A percentile compares a stretch with the other conserved stretches of the same genome.
phyloP scores from a whole-genome alignment of 2,888 invertebrate species.

The Abrostola tripartita region DNA sequence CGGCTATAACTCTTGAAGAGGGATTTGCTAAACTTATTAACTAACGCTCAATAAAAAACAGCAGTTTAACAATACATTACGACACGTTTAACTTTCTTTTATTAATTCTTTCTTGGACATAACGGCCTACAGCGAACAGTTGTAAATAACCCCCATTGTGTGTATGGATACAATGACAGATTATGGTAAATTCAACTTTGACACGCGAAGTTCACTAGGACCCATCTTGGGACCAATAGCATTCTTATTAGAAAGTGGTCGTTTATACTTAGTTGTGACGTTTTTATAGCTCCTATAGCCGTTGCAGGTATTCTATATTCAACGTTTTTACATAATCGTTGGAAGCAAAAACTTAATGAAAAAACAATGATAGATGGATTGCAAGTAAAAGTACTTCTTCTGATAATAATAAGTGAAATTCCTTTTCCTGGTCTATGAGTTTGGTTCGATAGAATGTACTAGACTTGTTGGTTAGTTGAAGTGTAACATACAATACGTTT shows the following conservation, averaged over 20 bases:
- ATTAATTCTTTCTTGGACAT: conserved; percentile 25
- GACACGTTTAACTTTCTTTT: conserved; percentile 33
- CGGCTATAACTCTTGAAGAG: conserved; percentile 12
- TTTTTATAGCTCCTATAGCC: conserved; percentile 54
- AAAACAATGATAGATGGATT: conserved; percentile 54
- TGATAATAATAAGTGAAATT: conserved; percentile 25
- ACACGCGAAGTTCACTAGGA: conserved; percentile 63
- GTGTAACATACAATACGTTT: conserved; percentile 51
- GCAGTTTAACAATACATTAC: conserved; percentile 16
- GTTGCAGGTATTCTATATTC: conserved; percentile 45
- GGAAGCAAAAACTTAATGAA: conserved; percentile 29
- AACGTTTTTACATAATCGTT: conserved; percentile 50
- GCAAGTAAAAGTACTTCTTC: conserved; percentile 37
- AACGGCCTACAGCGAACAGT: conserved; percentile 35
- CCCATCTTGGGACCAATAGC: conserved; percentile 48
- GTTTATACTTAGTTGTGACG: conserved; percentile 52
- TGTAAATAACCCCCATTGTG: conserved; percentile 45
- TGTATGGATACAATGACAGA: conserved; percentile 50
- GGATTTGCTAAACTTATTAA: conserved; percentile 18
- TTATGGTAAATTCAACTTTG: conserved; percentile 48
- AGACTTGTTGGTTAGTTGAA: conserved; percentile 50
- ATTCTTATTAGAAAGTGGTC: conserved; percentile 60
- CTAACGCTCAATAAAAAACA: conserved; percentile 22
- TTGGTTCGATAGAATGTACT: conserved; percentile 41
- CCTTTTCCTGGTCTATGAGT: conserved; percentile 40